These are phyloP conservation scores for Chionis minor DNA, from an alignment of 2,113 vertebrate species.

Conservation along the genomic window DNA sequence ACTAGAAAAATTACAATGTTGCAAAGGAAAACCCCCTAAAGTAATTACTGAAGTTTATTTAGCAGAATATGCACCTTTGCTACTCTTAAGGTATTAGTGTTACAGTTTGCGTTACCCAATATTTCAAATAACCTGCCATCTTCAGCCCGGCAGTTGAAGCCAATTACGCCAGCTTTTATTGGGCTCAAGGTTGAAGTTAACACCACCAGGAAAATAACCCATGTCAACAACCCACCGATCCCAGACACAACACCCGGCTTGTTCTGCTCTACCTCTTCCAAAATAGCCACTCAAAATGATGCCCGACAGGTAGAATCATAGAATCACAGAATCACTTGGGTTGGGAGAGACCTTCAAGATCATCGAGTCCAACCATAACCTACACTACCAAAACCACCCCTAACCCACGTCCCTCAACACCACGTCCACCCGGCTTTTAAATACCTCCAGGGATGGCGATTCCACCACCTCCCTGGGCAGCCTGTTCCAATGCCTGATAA, in stretches of 20 bases:
- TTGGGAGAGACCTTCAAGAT: too few relatives aligned
- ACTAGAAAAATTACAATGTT: conserved; percentile 60
- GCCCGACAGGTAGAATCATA: not conserved
- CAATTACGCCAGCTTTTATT: not conserved
- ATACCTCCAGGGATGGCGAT: too few relatives aligned
- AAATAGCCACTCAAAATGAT: not conserved
- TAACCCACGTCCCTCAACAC: too few relatives aligned
- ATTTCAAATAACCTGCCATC: conserved; percentile 29
- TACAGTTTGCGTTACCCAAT: not conserved
- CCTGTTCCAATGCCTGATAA: too few relatives aligned
- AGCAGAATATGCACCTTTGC: conserved; percentile 54
- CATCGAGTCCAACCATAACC: too few relatives aligned
- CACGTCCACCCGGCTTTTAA: too few relatives aligned
- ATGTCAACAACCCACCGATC: not conserved
- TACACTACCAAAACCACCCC: too few relatives aligned
- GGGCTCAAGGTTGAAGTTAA: not conserved
- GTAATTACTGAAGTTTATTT: conserved; percentile 62
- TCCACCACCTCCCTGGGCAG: too few relatives aligned
- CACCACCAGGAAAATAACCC: not conserved
- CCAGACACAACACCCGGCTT: not conserved
- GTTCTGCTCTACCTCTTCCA: not conserved
- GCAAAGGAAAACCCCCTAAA: conserved; percentile 64
- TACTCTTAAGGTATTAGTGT: conserved; percentile 43
- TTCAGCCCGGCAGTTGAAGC: not conserved
- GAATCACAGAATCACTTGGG: too few relatives aligned